Evolutionary conservation across 2,888 invertebrate species (phyloP), one percentile per base, ranked within the genome.

Genomic region (Tipula unca): DNA sequence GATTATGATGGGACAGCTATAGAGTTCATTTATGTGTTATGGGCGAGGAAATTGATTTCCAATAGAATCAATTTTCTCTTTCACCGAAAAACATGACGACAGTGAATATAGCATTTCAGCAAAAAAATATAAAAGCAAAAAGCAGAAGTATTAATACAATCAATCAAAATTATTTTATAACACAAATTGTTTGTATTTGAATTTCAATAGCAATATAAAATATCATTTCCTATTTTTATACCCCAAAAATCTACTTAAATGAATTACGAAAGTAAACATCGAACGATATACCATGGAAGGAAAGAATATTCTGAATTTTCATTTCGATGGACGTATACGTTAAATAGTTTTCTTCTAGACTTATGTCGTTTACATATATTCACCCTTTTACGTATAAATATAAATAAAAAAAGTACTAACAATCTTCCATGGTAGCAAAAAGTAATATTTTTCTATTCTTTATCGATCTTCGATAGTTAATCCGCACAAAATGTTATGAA

Each of bases 121-220:
- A 69, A 69, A 25, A 69, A 48, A n/a, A 48, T n/a, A n/a, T 4
- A 17, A 48, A 48, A 48, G 17, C 69, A 69, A 69, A 25, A 25
- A 69, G 10, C 25, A 69, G 13, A 25, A 10, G 69, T 10, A 69
- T 69, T 69, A 69, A 25, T 69, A 69, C 69, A 69, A 69, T 69
- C 69, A 69, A 69, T 69, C 69, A 69, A 69, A 69, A 25, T 69
- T 69, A 25, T 10, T 69, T 69, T 69, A 25, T 69, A 69, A 25
- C 69, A 69, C 69, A 69, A 69, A 69, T 69, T 69, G 69, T 69
- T 69, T 69, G 69, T 69, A 69, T 69, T 69, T 69, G 69, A 69
- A 69, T 69, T 69, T 69, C 69, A 69, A 69, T 25, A 10, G 69
- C 69, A 69, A 69, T 69, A 69, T 25, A 69, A 69, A 69, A 69